Evolutionary conservation across 2,888 invertebrate genomes (phyloP).

Genomic region (Lepetodrilus schrolli): DNA sequence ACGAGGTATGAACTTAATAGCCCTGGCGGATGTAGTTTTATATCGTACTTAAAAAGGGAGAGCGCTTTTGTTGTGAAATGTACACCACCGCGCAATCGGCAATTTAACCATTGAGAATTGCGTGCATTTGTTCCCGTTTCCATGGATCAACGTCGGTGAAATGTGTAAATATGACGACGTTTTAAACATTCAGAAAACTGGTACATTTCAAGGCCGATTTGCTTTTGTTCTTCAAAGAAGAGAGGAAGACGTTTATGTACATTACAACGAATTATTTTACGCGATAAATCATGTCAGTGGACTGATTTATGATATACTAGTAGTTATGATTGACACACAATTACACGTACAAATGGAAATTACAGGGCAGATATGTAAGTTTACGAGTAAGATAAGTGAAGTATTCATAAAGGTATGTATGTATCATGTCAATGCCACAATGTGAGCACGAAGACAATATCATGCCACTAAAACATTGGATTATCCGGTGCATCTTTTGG

Average conservation of each 20-base stretch:
- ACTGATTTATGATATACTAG: neutral
- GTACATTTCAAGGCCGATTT: neutral
- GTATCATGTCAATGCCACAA: neutral
- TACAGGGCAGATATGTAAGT: neutral
- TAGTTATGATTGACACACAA: neutral
- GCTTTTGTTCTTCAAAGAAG: neutral
- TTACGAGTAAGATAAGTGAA: neutral
- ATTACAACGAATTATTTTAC: neutral
- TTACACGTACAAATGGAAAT: neutral
- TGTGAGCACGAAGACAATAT: neutral
- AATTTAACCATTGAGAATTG: neutral
- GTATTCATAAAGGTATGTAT: neutral
- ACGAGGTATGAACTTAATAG: slow-evolving; percentile 16
- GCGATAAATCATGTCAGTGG: neutral
- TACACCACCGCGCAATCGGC: slow-evolving; percentile 15
- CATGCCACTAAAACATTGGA: neutral
- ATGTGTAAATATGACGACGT: neutral
- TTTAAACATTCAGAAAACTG: neutral
- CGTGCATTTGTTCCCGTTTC: neutral
- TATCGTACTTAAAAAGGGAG: neutral
- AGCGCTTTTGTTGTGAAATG: slow-evolving; percentile 3
- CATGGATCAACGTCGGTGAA: neutral
- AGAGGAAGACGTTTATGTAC: neutral
- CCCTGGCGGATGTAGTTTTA: neutral
- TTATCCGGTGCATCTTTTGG: neutral